Evolutionary conservation across 2,888 invertebrate genomes (phyloP), one percentile per base, ranked within the genome.

Genomic region (Pyrrhosoma nymphula): DNA sequence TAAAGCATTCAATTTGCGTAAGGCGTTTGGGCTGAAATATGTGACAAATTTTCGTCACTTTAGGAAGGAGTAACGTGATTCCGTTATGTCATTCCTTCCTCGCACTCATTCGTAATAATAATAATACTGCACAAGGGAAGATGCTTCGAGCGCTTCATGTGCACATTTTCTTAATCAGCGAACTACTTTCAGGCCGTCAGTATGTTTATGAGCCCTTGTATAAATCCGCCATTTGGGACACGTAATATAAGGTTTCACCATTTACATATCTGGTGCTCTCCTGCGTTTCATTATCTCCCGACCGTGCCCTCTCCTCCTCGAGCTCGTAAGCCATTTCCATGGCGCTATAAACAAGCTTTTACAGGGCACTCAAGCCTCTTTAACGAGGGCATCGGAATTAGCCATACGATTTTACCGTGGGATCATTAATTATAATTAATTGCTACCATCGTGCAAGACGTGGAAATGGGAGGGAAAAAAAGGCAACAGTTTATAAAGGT

Each of bases 301-400:
- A 30, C 35, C 91, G 26, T 82, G 16, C 18, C 16, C 47, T 35
- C 69, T 69, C 69, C 75, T 69, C 39, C 35, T 47, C 14, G 69
- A 69, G 69, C 93, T 39, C 93, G 47, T 47, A 69, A 93, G 93
- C 69, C 47, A 69, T 93, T 93, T 93, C 93, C 35, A 26, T 12
- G 47, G 69, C 12, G 93, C 93, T 93, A 93, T 93, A 93, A 93
- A 93, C 93, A 93, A 93, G 93, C 93, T 93, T 93, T 93, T 93
- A 93, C 93, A 69, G 69, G 93, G 93, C 69, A 93, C 63, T 93
- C 69, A 75, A 75, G 63, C 69, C 39, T 93, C 93, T 93, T 93
- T 39, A 93, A 93, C 93, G 93, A 93, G 93, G 93, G 69, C 91
- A 63, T 91, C 63, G 91, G 91, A 91, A 91, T 63, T 39, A 63